Evolutionary conservation across 2,797 vertebrate genomes (phyloP), one percentile per base, ranked within the genome.

Genomic region (Remorina albescens): DNA sequence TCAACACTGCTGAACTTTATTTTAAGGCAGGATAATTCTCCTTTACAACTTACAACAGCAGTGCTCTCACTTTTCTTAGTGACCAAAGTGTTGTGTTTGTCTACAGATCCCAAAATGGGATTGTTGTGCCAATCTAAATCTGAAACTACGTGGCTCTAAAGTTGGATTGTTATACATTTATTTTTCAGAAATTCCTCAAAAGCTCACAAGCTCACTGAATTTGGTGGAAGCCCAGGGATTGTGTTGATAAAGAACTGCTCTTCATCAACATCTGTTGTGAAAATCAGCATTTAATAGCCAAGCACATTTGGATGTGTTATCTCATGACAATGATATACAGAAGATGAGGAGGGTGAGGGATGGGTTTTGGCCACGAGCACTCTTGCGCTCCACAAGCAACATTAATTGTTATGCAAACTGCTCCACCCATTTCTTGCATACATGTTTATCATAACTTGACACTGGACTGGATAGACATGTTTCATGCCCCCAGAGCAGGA

Each of bases 231-330:
- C 61, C 61, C 47, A 0, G 65, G 51, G 84, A 89, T 90, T 91
- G 84, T 72, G 74, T 87, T 92, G 91, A 93, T 88, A 85, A 90
- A 92, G 81, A 68, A 42, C 80, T 59, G 36, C 75, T 89, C 86
- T 90, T 91, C 81, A 80, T 87, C 78, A 89, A 92, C 89, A 89
- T 93, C 88, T 91, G 88, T 91, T 91, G 88, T 88, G 90, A 86
- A 93, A 92, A 93, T 93, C 91, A 92, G 89, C 89, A 90, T 92
- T 92, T 94, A 92, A 93, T 92, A 92, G 87, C 91, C 87, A 85
- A 72, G 76, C 88, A 76, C 88, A 92, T 93, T 92, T 91, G 85
- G 92, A 92, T 92, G 89, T 91, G 81, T 82, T 89, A 76, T 67
- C 86, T 91, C 79, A 74, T 84, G 84, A 92, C 86, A 87, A 82